A percentile compares a stretch with the other conserved stretches of the same genome.
These are phyloP conservation scores for Eudemis profundana DNA, from an alignment of 2,888 invertebrate genomes.

Conservation along the genomic window DNA sequence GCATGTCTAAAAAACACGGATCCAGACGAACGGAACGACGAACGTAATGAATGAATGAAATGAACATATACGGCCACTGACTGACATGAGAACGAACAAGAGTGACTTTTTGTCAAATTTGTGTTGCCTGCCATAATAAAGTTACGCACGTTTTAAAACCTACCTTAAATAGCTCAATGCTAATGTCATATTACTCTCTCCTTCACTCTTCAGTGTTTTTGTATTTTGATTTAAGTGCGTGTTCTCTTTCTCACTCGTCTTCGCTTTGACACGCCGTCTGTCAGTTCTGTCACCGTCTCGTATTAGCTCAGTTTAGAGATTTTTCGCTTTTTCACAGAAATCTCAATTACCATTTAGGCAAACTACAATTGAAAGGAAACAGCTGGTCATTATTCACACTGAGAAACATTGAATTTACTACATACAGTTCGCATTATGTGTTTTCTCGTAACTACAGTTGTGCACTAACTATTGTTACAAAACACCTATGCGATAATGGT, in stretches of 20 bases:
- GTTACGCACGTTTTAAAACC: background rate
- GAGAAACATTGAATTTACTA: background rate
- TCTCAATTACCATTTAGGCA: slow-evolving; percentile 1
- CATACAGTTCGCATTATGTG: slow-evolving; percentile 16
- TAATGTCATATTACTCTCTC: background rate
- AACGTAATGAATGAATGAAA: slow-evolving; percentile 4
- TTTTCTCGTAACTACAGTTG: slow-evolving; percentile 5
- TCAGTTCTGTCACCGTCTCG: background rate
- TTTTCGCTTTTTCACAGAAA: slow-evolving; percentile 7
- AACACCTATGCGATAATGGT: slow-evolving; percentile 30
- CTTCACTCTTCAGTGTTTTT: background rate
- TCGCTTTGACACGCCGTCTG: background rate
- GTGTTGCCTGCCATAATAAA: background rate
- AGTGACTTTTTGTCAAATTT: background rate
- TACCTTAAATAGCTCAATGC: background rate
- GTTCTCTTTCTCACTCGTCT: background rate
- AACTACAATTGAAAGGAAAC: slow-evolving; percentile 13
- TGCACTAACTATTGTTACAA: slow-evolving; percentile 34
- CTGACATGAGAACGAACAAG: background rate
- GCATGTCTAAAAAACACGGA: no score
- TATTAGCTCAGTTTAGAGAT: background rate
- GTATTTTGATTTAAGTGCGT: background rate
- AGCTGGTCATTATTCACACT: slow-evolving; percentile 14
- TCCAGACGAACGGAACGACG: background rate
- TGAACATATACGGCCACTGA: no score